Percentiles rank a stretch among this genome's conserved stretches.
Conservation (phyloP, 1,140 invertebrate genomes). For the Drepana arcuata region DNA sequence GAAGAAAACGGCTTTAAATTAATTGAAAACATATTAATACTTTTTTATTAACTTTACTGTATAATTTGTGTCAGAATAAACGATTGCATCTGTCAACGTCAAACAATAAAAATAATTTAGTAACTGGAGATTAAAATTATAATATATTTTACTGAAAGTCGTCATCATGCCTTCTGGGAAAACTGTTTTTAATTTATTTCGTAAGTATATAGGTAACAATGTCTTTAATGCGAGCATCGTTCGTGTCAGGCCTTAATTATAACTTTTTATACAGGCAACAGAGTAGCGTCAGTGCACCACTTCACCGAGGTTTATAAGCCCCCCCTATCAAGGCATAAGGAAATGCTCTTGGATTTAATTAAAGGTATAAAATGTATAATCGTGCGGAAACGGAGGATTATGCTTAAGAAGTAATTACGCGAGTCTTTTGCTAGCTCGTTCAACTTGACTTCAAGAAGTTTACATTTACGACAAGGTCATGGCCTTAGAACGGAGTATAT, state of each 20-base stretch:
- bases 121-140: not conserved
- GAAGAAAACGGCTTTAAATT: too few relatives aligned
- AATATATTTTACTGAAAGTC: not conserved
- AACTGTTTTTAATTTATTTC: slow-evolving; percentile 3
- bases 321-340: slow-evolving; percentile 9
- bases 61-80: too few relatives aligned
- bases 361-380: slow-evolving; percentile 12
- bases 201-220: slow-evolving; percentile 4
- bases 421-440: too few relatives aligned
- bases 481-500: too few relatives aligned
- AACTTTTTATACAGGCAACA: slow-evolving; percentile 6
- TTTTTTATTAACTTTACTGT: too few relatives aligned
- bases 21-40: too few relatives aligned
- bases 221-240: too few relatives aligned
- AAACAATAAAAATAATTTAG: not conserved
- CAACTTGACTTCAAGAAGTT: too few relatives aligned
- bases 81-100: too few relatives aligned
- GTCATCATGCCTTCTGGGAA: not conserved
- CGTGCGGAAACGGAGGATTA: too few relatives aligned
- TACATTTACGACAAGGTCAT: too few relatives aligned
- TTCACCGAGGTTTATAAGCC: slow-evolving; percentile 22
- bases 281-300: slow-evolving; percentile 10
- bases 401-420: too few relatives aligned
- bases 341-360: slow-evolving; percentile 23
- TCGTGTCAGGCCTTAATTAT: slow-evolving; percentile 1